phyloP scores from a whole-genome alignment of 1,140 invertebrate genomes.

The Drusus annulatus region DNA sequence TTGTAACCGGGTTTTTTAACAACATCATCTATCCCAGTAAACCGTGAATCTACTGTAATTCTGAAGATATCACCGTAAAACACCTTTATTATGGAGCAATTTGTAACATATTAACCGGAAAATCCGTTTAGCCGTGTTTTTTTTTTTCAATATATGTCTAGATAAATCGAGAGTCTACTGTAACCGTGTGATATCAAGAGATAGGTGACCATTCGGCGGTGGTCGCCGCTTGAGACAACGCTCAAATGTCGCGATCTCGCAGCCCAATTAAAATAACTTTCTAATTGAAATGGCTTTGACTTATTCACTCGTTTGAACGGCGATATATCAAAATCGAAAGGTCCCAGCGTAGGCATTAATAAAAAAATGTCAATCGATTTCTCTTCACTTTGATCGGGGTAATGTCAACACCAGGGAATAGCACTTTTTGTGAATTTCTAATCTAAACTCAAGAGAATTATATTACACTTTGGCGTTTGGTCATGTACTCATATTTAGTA shows the following conservation, averaged over 20 bases:
- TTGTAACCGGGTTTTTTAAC: too few species aligned
- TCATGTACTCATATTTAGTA: too few species aligned
- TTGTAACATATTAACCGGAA: too few species aligned
- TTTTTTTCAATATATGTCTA: too few species aligned
- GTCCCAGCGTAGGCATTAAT: not conserved
- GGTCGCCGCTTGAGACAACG: not conserved
- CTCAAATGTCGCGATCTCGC: slow-evolving; percentile 21
- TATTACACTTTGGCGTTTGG: not conserved
- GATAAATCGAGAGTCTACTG: not conserved
- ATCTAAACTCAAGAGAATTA: not conserved
- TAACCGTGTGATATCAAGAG: not conserved
- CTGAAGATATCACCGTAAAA: too few species aligned
- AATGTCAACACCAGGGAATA: not conserved
- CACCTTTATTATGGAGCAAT: too few species aligned
- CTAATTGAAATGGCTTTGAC: slow-evolving; percentile 23
- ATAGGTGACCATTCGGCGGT: not conserved
- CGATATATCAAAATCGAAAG: slow-evolving; percentile 27
- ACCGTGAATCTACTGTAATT: too few species aligned
- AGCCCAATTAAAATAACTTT: slow-evolving; percentile 19
- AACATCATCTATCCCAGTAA: too few species aligned
- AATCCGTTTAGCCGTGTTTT: not conserved
- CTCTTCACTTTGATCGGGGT: slow-evolving; percentile 3
- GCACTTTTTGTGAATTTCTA: not conserved
- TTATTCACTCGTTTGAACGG: not conserved
- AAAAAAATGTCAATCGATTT: slow-evolving; percentile 43